phyloP scores from a whole-genome alignment of 2,797 vertebrate genomes.

The Garrulus glandarius region DNA sequence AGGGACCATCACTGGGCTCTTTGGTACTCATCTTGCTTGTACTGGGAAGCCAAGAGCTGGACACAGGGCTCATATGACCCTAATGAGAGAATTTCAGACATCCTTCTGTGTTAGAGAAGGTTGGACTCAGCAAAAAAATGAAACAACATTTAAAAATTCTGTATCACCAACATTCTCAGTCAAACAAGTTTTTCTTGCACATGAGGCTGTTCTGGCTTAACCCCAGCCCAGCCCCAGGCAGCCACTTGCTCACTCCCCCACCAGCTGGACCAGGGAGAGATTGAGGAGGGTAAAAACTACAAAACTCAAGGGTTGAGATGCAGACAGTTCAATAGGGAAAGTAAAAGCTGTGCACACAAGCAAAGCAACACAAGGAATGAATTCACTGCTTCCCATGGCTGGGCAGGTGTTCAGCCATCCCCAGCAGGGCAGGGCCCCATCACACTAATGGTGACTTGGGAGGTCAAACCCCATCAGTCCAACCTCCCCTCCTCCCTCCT shows the following conservation, averaged over 20 bases:
- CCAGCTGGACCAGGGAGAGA: background rate
- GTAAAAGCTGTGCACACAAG: background rate
- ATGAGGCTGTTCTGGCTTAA: background rate
- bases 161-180: background rate
- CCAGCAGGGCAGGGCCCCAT: background rate
- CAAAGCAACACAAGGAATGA: background rate
- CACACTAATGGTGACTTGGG: background rate
- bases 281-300: background rate
- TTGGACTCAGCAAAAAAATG: background rate
- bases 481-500: background rate
- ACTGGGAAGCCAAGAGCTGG: background rate
- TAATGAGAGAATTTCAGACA: background rate
- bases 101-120: background rate
- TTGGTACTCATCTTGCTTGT: background rate
- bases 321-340: background rate
- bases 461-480: background rate
- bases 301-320: background rate
- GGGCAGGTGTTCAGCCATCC: background rate
- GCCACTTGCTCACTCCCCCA: accelerated
- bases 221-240: background rate
- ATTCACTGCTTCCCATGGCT: background rate
- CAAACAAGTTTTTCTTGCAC: background rate
- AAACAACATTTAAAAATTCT: background rate
- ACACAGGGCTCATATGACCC: accelerated
- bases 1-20: background rate